Conservation (phyloP, 2,888 invertebrate genomes). For the Ptychoptera albimana region DNA sequence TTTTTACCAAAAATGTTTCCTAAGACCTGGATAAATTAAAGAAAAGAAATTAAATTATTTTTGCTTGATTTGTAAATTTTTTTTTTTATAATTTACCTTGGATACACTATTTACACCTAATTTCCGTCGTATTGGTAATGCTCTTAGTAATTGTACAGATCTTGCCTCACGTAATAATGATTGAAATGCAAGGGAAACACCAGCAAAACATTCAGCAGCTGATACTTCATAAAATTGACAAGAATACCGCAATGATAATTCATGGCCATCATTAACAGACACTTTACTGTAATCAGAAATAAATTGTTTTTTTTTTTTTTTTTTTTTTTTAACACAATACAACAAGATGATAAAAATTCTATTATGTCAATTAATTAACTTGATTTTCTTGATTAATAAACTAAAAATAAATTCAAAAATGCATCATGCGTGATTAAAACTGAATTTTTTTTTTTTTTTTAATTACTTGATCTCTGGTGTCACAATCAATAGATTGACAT, state of each 20-base stretch:
- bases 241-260: constrained; percentile 56
- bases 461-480: too few species aligned
- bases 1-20: constrained; percentile 69
- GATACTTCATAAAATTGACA: constrained; percentile 77
- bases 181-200: constrained; percentile 66
- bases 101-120: constrained; percentile 63
- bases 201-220: constrained; percentile 67
- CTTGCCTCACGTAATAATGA: constrained; percentile 58
- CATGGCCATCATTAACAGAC: constrained; percentile 65
- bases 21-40: constrained; percentile 34
- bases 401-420: too few species aligned
- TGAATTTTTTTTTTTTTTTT: too few species aligned
- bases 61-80: constrained; percentile 1
- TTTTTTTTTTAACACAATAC: not conserved
- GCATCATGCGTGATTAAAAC: too few species aligned
- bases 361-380: too few species aligned
- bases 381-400: too few species aligned
- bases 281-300: constrained; percentile 45
- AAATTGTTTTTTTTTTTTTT: not conserved
- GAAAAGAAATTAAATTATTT: not conserved
- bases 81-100: constrained; percentile 34
- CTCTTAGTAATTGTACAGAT: constrained; percentile 51
- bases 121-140: constrained; percentile 52
- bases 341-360: too few species aligned
- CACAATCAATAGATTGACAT: too few species aligned